phyloP scores from a whole-genome alignment of 2,113 vertebrate genomes.

The Syngnathus scovelli region DNA sequence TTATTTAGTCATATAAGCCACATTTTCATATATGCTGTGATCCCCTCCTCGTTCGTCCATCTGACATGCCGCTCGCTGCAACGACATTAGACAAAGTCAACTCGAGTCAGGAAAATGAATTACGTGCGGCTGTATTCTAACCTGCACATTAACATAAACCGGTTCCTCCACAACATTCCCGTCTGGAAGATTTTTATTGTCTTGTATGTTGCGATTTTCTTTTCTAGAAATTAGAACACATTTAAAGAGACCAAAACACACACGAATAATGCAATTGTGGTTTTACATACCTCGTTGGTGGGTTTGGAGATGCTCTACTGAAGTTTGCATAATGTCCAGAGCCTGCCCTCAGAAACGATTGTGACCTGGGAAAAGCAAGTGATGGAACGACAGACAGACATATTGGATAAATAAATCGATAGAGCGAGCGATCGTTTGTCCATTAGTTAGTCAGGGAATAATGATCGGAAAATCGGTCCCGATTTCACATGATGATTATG shows the following conservation, averaged over 20 bases:
- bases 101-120: background rate
- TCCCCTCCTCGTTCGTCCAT: slow-evolving; percentile 2
- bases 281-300: slow-evolving; percentile 36
- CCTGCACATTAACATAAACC: slow-evolving; percentile 50
- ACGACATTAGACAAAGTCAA: slow-evolving; percentile 13
- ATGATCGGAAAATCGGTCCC: too few relatives aligned
- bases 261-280: too few relatives aligned
- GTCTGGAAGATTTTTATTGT: background rate
- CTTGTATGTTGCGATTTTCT: background rate
- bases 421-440: too few relatives aligned
- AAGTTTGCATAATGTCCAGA: slow-evolving; percentile 57
- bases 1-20: slow-evolving; percentile 16
- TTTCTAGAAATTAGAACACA: background rate
- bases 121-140: slow-evolving; percentile 5
- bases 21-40: slow-evolving; percentile 47
- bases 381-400: background rate
- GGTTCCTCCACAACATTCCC: slow-evolving; percentile 39
- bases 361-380: slow-evolving; percentile 26
- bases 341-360: slow-evolving; percentile 10
- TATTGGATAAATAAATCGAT: background rate
- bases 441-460: too few relatives aligned
- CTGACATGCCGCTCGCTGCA: slow-evolving; percentile 23
- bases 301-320: slow-evolving; percentile 21
- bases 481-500: too few relatives aligned
- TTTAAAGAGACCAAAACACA: background rate